Percentiles rank a stretch among this genome's conserved stretches.
phyloP scores from a whole-genome alignment of 2,888 invertebrate genomes.

The Sceliomorpha sp. region DNA sequence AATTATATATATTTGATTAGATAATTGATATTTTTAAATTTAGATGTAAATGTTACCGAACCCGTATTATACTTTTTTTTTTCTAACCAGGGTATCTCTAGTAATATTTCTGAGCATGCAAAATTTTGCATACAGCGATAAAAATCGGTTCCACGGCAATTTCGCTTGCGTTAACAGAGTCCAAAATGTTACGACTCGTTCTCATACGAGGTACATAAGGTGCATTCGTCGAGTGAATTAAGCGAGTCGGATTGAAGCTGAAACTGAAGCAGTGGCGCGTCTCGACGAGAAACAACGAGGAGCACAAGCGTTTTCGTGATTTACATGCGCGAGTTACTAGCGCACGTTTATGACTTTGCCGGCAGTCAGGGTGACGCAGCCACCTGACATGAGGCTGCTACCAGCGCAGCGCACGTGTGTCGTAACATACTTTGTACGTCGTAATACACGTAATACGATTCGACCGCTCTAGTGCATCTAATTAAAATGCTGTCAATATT shows the following conservation, averaged over 20 bases:
- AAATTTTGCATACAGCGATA: too few relatives aligned
- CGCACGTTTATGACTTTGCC: conserved; percentile 55
- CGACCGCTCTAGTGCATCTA: conserved; percentile 46
- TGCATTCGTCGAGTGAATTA: conserved; percentile 55
- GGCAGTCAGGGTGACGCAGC: conserved; percentile 52
- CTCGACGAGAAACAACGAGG: conserved; percentile 42
- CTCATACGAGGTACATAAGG: conserved; percentile 46
- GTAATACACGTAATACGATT: conserved; percentile 51
- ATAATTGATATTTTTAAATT: too few relatives aligned
- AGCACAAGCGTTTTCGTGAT: conserved; percentile 49
- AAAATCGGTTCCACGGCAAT: too few relatives aligned
- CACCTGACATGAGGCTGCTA: conserved; percentile 52
- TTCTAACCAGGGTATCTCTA: too few relatives aligned
- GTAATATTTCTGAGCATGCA: too few relatives aligned
- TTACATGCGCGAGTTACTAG: conserved; percentile 56
- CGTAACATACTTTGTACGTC: conserved; percentile 44
- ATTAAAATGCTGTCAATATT: conserved; percentile 47
- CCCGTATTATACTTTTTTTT: too few relatives aligned
- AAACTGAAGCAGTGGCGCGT: conserved; percentile 38
- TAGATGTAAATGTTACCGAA: too few relatives aligned
- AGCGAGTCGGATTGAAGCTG: conserved; percentile 50
- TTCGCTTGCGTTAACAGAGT: conserved; percentile 2
- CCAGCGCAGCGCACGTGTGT: conserved; percentile 26
- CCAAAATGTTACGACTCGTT: conserved; percentile 49
- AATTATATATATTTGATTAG: too few relatives aligned